Conservation (phyloP, 2,113 vertebrate species). For the Apistogramma diplotaenia region DNA sequence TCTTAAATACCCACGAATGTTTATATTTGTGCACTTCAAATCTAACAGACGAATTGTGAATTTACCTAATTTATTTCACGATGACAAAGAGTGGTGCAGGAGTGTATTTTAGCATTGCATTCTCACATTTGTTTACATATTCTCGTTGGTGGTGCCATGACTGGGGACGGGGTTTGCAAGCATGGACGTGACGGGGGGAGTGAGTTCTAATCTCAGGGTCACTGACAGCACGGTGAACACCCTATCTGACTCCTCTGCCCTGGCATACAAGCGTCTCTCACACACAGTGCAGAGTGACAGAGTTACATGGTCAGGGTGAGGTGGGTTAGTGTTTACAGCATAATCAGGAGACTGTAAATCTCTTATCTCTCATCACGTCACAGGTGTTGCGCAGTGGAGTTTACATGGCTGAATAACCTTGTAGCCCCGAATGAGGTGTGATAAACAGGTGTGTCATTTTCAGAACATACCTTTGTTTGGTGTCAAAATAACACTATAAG, state of each 20-base stretch:
- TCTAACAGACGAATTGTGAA: no score
- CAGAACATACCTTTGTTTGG: background rate
- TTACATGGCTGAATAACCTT: background rate
- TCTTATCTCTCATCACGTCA: slow-evolving; percentile 29
- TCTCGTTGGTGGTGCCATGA: background rate
- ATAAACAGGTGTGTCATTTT: background rate
- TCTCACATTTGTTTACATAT: slow-evolving; percentile 1
- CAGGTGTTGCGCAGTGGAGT: background rate
- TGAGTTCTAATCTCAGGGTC: slow-evolving; percentile 22
- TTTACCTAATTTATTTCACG: background rate
- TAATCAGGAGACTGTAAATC: slow-evolving; percentile 24
- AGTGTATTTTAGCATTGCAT: background rate
- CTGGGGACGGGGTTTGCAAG: background rate
- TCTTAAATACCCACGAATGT: background rate
- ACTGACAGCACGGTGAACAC: slow-evolving; percentile 52
- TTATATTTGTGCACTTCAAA: no score
- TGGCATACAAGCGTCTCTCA: background rate
- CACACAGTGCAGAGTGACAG: background rate
- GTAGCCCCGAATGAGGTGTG: background rate
- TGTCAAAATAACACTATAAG: background rate
- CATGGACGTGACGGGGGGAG: background rate
- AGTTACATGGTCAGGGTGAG: slow-evolving; percentile 5
- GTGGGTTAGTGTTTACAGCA: slow-evolving; percentile 28
- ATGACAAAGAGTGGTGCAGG: background rate
- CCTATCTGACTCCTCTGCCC: slow-evolving; percentile 8